Percentiles rank a stretch among this genome's conserved stretches.
These are phyloP conservation scores for Panthera leo DNA, from an alignment of 2,113 vertebrate genomes.

Conservation along the genomic window DNA sequence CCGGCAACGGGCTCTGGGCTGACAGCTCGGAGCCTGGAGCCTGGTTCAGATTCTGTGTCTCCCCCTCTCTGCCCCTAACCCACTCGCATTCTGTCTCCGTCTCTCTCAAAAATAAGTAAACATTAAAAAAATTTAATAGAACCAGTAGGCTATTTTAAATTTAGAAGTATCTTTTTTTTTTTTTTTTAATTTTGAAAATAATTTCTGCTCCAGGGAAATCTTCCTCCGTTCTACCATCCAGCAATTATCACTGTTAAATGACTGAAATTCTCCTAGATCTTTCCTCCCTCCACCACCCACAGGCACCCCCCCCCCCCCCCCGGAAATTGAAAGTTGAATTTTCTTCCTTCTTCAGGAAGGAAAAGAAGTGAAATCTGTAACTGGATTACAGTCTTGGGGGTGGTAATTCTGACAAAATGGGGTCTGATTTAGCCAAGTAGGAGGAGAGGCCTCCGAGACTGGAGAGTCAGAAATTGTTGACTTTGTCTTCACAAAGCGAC, in stretches of 20 bases:
- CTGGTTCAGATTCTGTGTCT: too few species aligned
- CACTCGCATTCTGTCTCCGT: too few species aligned
- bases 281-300: not conserved
- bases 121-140: not conserved
- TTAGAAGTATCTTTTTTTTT: not conserved
- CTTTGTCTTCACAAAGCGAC: not conserved
- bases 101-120: too few species aligned
- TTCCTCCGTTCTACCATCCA: not conserved
- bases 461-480: not conserved
- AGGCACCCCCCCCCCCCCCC: accelerated
- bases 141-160: not conserved
- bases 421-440: not conserved
- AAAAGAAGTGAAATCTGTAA: not conserved
- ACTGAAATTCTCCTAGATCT: not conserved
- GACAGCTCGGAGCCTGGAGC: too few species aligned
- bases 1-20: too few species aligned
- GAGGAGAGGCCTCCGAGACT: not conserved
- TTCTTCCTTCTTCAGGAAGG: not conserved
- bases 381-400: not conserved
- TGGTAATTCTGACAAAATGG: not conserved
- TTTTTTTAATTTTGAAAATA: not conserved
- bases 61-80: too few species aligned
- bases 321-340: not conserved
- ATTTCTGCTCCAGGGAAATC: not conserved
- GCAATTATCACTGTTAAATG: not conserved